Conservation (phyloP, 2,113 vertebrate species). For the Seriola quinqueradiata region DNA sequence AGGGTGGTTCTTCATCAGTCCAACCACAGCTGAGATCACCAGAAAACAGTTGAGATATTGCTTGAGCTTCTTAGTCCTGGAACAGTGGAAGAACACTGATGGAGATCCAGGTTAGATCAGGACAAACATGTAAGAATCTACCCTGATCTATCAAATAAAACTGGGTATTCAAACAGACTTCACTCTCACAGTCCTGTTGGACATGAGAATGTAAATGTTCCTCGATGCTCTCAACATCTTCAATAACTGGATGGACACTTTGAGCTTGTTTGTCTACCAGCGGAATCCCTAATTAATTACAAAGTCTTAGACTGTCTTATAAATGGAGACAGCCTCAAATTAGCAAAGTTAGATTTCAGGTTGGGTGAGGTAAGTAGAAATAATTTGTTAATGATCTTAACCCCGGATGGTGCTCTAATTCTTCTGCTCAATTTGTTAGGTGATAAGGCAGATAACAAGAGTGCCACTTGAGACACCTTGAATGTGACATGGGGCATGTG, state of each 20-base stretch:
- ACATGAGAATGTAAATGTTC: slow-evolving; percentile 82
- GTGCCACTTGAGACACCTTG: background rate
- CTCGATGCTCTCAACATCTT: slow-evolving; percentile 72
- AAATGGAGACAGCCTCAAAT: background rate
- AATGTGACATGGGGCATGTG: background rate
- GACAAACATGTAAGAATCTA: slow-evolving; percentile 81
- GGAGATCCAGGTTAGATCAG: slow-evolving; percentile 77
- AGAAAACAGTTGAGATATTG: slow-evolving; percentile 82
- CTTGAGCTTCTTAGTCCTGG: slow-evolving; percentile 82
- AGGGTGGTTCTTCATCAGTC: slow-evolving; percentile 77
- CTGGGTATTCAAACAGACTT: slow-evolving; percentile 80
- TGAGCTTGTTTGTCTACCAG: background rate
- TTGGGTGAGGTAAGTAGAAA: background rate
- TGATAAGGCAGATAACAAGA: background rate
- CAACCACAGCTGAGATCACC: slow-evolving; percentile 77
- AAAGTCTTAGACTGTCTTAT: background rate
- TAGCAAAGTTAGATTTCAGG: slow-evolving; percentile 33
- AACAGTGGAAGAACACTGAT: slow-evolving; percentile 81
- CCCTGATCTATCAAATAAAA: slow-evolving; percentile 74
- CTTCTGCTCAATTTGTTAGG: background rate
- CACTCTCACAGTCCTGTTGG: slow-evolving; percentile 80
- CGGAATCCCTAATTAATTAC: background rate
- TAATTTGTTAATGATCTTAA: slow-evolving; percentile 43
- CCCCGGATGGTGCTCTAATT: slow-evolving; percentile 8
- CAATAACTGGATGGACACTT: background rate